Evolutionary conservation across 2,888 invertebrate species (phyloP), one percentile per base, ranked within the genome.

Genomic region (Eudemis profundana): DNA sequence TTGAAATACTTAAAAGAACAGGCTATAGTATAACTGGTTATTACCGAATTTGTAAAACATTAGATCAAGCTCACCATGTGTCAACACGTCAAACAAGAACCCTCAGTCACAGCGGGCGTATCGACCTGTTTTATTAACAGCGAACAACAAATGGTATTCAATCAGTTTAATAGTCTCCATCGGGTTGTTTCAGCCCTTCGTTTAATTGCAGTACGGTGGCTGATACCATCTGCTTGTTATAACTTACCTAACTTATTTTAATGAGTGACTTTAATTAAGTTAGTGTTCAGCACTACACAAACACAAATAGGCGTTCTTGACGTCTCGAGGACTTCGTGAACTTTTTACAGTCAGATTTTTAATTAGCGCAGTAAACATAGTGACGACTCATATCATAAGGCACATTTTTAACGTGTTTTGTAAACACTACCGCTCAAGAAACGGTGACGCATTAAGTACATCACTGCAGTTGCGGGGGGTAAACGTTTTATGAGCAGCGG

Each of bases 151-250:
- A 82, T 78, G 79, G 76, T 71, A 69, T 75, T 78, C 78, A 78
- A 84, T 82, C 79, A 81, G 80, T 81, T 83, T 82, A 86, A 88
- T 87, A 74, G 83, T 72, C 73, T 78, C 74, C 73, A 72, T 74
- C 74, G 79, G 74, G 79, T 78, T 79, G 82, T 79, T 79, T 76
- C 72, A 70, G 75, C 77, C 72, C 80, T 79, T 78, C 77, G 77
- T 78, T 80, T 82, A 79, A 83, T 77, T 78, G 79, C 75, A 69
- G 71, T 72, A 33, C 49, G 33, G n/a, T n/a, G n/a, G 4, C 38
- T 19, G 19, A 54, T 14, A 53, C 71, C 85, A 85, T 77, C 84
- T 84, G 86, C 61, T 50, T 50, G 29, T 23, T 36, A 14, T 1
- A 61, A 53, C 44, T 47, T 40, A 40, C 19, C 27, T 1, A 61